These are phyloP conservation scores for Anthonomus grandis DNA, from an alignment of 1,140 invertebrate species.

Conservation along the genomic window DNA sequence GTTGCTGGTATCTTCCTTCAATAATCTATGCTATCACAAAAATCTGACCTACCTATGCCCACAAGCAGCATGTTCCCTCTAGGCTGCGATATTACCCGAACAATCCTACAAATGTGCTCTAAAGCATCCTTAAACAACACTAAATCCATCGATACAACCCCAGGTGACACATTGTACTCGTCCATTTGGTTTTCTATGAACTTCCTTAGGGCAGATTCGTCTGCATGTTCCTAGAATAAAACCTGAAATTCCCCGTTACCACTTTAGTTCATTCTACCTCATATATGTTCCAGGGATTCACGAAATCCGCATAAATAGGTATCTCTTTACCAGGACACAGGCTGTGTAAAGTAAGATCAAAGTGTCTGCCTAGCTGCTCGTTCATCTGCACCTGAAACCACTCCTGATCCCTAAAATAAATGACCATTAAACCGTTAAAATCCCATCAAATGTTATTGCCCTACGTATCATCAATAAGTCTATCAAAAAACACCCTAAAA, in stretches of 20 bases:
- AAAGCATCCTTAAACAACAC: slow-evolving; percentile 82
- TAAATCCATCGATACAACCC: slow-evolving; percentile 72
- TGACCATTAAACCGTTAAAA: not conserved
- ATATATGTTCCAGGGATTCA: slow-evolving; percentile 70
- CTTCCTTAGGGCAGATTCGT: slow-evolving; percentile 59
- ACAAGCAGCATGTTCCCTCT: slow-evolving; percentile 79
- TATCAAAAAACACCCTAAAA: slow-evolving; percentile 78
- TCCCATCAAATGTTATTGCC: slow-evolving; percentile 25
- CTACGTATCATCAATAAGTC: slow-evolving; percentile 72
- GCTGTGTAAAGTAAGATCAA: slow-evolving; percentile 73
- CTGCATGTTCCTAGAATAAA: slow-evolving; percentile 53
- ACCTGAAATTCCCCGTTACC: not conserved
- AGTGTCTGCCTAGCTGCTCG: slow-evolving; percentile 68
- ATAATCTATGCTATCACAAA: too few relatives aligned
- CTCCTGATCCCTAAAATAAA: slow-evolving; percentile 60
- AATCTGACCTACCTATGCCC: slow-evolving; percentile 63
- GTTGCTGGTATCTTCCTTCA: too few relatives aligned
- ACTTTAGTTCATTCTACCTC: slow-evolving; percentile 53
- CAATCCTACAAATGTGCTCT: slow-evolving; percentile 76
- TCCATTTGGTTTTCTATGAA: slow-evolving; percentile 67
- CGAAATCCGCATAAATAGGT: slow-evolving; percentile 77
- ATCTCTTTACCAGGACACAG: slow-evolving; percentile 73
- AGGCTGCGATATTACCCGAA: slow-evolving; percentile 78
- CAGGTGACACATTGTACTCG: slow-evolving; percentile 75
- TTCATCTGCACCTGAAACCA: slow-evolving; percentile 70